Percentiles rank a stretch among this genome's conserved stretches.
Evolutionary conservation across 2,888 invertebrate genomes (phyloP).

Genomic region (Eupithecia inturbata): DNA sequence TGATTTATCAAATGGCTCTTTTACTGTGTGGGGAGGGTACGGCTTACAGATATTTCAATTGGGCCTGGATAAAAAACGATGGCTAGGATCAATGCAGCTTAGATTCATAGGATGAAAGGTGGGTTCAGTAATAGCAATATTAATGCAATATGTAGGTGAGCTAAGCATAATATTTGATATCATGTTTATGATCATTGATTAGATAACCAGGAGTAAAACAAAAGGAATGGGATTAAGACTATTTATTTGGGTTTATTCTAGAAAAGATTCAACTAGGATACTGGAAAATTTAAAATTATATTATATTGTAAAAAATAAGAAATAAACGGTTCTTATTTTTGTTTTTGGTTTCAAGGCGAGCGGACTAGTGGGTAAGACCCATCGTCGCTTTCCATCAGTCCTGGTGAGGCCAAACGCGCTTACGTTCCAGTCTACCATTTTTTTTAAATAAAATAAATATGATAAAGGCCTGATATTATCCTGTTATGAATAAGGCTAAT

Average conservation of each 20-base stretch:
- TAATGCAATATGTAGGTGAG: not conserved
- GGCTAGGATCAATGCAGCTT: not conserved
- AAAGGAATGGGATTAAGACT: not conserved
- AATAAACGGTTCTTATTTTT: too few species aligned
- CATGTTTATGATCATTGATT: not conserved
- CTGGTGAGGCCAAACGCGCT: not conserved
- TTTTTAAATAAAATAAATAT: not conserved
- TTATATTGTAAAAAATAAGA: too few species aligned
- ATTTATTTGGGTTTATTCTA: not conserved
- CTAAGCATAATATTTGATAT: not conserved
- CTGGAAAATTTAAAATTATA: not conserved
- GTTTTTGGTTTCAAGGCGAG: too few species aligned
- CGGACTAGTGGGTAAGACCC: too few species aligned
- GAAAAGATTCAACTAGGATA: not conserved
- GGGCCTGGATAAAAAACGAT: constrained; percentile 19
- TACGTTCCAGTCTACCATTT: too few species aligned
- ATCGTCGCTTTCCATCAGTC: not conserved
- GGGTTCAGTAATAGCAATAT: not conserved
- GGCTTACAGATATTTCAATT: constrained; percentile 29
- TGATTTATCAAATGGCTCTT: constrained; percentile 44
- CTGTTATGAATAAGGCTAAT: not conserved
- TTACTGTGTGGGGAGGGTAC: constrained; percentile 25
- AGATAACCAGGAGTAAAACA: too few species aligned
- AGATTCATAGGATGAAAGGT: not conserved
- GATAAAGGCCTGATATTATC: not conserved